These are phyloP conservation scores for Cephonodes hylas DNA, from an alignment of 2,888 invertebrate genomes.

Conservation along the genomic window DNA sequence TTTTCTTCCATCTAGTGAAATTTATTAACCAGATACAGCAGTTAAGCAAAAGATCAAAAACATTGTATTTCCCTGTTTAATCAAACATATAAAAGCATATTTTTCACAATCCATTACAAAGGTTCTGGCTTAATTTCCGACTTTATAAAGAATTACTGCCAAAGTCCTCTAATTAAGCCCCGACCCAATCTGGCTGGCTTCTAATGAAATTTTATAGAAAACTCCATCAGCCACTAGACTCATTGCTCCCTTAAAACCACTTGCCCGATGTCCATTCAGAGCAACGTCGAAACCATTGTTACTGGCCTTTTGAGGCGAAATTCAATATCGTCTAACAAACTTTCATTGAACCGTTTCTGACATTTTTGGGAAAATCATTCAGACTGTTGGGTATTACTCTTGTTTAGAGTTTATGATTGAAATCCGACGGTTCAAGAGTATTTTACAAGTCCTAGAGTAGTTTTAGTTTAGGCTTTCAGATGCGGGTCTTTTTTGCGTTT, in stretches of 20 bases:
- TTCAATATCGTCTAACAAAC: constrained; percentile 53
- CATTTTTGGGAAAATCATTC: constrained; percentile 35
- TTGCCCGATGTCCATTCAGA: constrained; percentile 33
- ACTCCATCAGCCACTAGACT: constrained; percentile 38
- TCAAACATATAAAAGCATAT: neutral
- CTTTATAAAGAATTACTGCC: constrained; percentile 29
- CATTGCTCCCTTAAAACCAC: constrained; percentile 26
- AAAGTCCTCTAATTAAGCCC: constrained; percentile 48
- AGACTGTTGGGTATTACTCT: constrained; percentile 6
- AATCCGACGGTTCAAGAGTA: too few relatives aligned
- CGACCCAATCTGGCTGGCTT: constrained; percentile 21
- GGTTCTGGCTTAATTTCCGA: neutral
- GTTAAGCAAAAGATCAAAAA: too few relatives aligned
- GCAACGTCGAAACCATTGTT: constrained; percentile 60
- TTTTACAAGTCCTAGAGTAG: too few relatives aligned
- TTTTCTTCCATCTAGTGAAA: too few relatives aligned
- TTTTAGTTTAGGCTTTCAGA: too few relatives aligned
- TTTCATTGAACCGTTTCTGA: constrained; percentile 48
- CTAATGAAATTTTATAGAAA: constrained; percentile 39
- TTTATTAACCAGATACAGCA: too few relatives aligned
- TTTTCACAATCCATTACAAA: neutral
- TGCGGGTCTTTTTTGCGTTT: too few relatives aligned
- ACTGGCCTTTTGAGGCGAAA: constrained; percentile 49
- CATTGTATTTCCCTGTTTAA: too few relatives aligned
- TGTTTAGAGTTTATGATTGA: neutral